phyloP scores from a whole-genome alignment of 2,888 invertebrate genomes.

The Epirrhoe tristata region DNA sequence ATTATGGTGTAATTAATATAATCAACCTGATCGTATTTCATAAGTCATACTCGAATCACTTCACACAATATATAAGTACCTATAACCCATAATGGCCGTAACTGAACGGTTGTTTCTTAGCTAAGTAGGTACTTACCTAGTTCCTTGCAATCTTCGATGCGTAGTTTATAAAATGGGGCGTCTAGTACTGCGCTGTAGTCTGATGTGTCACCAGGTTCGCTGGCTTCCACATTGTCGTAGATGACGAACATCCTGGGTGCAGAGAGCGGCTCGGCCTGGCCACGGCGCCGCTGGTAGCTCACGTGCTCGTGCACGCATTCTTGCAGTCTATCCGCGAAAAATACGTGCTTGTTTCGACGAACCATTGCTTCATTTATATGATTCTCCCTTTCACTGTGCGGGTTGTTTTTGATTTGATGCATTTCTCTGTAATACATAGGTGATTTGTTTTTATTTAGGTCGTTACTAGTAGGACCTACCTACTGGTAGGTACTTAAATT shows the following conservation, averaged over 20 bases:
- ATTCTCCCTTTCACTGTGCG: conserved; percentile 78
- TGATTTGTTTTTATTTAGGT: neutral
- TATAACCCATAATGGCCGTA: too few relatives aligned
- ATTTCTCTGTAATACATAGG: conserved; percentile 79
- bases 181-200: conserved; percentile 86
- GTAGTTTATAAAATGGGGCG: conserved; percentile 87
- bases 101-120: neutral
- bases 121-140: conserved; percentile 58
- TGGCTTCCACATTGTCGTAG: conserved; percentile 90
- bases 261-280: conserved; percentile 83
- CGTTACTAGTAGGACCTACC: neutral
- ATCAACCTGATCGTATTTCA: neutral
- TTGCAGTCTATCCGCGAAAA: conserved; percentile 89
- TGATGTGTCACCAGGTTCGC: conserved; percentile 86
- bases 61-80: too few relatives aligned
- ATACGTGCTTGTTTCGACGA: conserved; percentile 86
- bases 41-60: too few relatives aligned
- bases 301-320: conserved; percentile 88
- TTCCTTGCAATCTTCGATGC: conserved; percentile 83
- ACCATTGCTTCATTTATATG: conserved; percentile 82
- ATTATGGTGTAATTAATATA: neutral
- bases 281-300: conserved; percentile 72
- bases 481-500: too few relatives aligned
- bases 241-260: conserved; percentile 88
- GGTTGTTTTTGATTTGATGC: conserved; percentile 76